These are phyloP conservation scores for Pammene aurita DNA, from an alignment of 2,888 invertebrate genomes.

Conservation along the genomic window DNA sequence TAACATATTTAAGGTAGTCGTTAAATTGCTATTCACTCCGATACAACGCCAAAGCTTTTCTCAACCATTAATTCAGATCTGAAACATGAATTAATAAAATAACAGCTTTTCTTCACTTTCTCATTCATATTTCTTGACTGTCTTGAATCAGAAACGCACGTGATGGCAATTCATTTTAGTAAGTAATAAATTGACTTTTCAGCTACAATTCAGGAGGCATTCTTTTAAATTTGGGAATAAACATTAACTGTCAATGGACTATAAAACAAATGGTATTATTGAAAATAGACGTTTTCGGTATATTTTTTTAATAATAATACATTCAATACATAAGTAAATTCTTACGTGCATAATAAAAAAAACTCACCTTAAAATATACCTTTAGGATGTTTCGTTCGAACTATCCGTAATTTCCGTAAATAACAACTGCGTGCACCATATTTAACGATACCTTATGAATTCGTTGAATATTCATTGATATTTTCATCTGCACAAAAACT, in stretches of 20 bases:
- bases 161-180: conserved; percentile 35
- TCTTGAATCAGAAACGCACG: conserved; percentile 36
- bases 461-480: too few species aligned
- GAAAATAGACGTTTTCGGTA: neutral
- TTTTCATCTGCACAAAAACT: too few species aligned
- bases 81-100: conserved; percentile 35
- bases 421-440: too few species aligned
- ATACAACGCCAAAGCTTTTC: neutral
- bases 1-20: neutral
- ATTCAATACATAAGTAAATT: too few species aligned
- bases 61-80: neutral
- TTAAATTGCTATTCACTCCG: conserved; percentile 22
- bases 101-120: conserved; percentile 34
- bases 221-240: conserved; percentile 4
- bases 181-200: conserved; percentile 31
- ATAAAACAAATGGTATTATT: neutral
- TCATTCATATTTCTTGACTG: conserved; percentile 38
- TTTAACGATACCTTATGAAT: too few species aligned
- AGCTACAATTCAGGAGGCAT: conserved; percentile 28
- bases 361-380: too few species aligned
- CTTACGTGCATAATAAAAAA: too few species aligned
- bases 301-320: too few species aligned
- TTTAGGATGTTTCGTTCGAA: too few species aligned
- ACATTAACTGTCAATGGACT: conserved; percentile 5
- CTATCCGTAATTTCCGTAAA: too few species aligned